Evolutionary conservation across 2,797 vertebrate genomes (phyloP).

Genomic region (Gouania willdenowi): DNA sequence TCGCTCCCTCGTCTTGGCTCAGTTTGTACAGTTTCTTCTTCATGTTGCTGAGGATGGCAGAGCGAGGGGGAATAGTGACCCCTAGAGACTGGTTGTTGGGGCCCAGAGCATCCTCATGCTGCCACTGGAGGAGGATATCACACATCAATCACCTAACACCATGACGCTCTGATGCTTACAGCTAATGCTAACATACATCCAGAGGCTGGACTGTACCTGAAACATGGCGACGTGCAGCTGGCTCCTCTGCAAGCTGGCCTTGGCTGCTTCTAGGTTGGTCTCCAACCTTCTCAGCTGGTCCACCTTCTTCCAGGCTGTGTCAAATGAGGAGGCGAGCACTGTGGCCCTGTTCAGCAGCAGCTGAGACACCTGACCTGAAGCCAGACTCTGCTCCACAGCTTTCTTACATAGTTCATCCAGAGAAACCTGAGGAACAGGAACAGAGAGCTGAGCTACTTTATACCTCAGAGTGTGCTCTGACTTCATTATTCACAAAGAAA

Average conservation of each 20-base stretch:
- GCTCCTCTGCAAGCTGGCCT: conserved; percentile 91
- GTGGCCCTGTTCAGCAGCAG: conserved; percentile 92
- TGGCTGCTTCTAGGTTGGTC: conserved; percentile 86
- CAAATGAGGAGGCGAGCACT: conserved; percentile 90
- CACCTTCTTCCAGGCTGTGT: conserved; percentile 96
- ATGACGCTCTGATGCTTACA: too few species aligned
- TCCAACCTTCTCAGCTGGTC: conserved; percentile 91
- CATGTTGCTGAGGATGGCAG: conserved; percentile 93
- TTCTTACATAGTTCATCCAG: conserved; percentile 96
- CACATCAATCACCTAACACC: too few species aligned
- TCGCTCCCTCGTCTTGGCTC: conserved; percentile 92
- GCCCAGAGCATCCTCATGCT: conserved; percentile 93
- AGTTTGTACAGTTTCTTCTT: conserved; percentile 98
- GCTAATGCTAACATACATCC: neutral
- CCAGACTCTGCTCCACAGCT: conserved; percentile 90
- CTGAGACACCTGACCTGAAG: conserved; percentile 86
- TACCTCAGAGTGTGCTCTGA: too few species aligned
- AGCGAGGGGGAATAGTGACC: conserved; percentile 87
- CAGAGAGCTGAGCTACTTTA: too few species aligned
- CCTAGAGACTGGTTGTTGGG: conserved; percentile 86
- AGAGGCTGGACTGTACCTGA: conserved; percentile 74
- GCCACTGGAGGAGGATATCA: conserved; percentile 94
- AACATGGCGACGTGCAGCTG: conserved; percentile 96
- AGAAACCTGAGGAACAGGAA: conserved; percentile 83
- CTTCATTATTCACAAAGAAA: too few species aligned